These are phyloP conservation scores for Chascanopsetta lugubris DNA, from an alignment of 2,113 vertebrate species.

Conservation along the genomic window DNA sequence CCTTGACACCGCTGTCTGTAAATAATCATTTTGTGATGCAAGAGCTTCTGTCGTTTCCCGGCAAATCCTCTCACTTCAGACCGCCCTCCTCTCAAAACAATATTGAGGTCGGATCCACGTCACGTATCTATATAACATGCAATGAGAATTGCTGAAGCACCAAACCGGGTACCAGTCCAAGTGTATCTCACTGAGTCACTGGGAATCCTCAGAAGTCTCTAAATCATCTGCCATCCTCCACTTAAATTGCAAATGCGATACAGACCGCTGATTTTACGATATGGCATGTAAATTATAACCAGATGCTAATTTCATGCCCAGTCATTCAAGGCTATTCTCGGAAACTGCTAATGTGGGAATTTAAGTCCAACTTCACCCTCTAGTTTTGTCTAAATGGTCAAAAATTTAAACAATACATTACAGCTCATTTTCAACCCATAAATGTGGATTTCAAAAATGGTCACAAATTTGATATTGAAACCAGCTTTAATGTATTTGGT, in stretches of 20 bases:
- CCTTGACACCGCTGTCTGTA: not conserved
- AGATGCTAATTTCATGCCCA: not conserved
- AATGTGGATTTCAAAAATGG: too few relatives aligned
- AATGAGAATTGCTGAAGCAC: not conserved
- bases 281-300: not conserved
- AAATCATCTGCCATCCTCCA: not conserved
- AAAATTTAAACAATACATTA: too few relatives aligned
- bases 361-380: too few relatives aligned
- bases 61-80: not conserved
- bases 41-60: not conserved
- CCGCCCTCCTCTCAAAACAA: not conserved
- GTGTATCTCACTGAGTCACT: not conserved
- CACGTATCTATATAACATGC: too few relatives aligned
- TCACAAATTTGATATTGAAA: too few relatives aligned
- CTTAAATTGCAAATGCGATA: not conserved
- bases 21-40: constrained; percentile 1
- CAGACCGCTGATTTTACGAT: not conserved
- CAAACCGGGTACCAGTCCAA: not conserved
- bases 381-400: too few relatives aligned
- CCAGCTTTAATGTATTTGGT: too few relatives aligned
- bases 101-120: not conserved
- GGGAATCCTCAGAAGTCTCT: not conserved
- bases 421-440: too few relatives aligned
- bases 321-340: not conserved
- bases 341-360: not conserved